Percentiles rank a stretch among this genome's conserved stretches.
These are phyloP conservation scores for Empidonax traillii DNA, from an alignment of 2,113 vertebrate species.

Conservation along the genomic window DNA sequence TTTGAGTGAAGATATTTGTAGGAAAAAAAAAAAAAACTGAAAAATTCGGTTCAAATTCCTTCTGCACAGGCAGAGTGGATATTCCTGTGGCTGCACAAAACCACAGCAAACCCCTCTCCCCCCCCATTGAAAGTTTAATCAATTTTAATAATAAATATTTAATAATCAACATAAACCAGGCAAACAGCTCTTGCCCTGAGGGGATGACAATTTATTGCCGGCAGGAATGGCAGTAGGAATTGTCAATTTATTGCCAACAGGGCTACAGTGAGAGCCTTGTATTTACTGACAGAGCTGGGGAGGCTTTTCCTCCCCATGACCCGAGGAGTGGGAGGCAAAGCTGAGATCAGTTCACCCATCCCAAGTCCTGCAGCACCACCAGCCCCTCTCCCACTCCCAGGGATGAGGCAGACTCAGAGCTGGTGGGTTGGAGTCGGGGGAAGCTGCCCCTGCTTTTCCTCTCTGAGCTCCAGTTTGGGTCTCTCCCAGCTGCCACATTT, in stretches of 20 bases:
- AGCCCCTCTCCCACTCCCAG: too few relatives aligned
- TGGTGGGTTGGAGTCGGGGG: too few relatives aligned
- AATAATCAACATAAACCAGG: background rate
- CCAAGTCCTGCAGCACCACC: too few relatives aligned
- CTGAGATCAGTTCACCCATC: too few relatives aligned
- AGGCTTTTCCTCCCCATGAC: too few relatives aligned
- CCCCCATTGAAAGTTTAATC: background rate
- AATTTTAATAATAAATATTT: background rate
- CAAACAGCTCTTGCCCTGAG: background rate
- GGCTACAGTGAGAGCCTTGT: fast-evolving
- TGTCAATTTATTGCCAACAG: background rate
- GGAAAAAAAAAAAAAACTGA: background rate
- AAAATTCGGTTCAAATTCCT: background rate
- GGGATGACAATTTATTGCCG: background rate
- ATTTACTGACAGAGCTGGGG: too few relatives aligned
- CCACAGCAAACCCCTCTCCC: background rate
- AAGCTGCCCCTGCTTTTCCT: background rate
- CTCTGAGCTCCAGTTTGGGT: background rate
- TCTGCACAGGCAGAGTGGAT: background rate
- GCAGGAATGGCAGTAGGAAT: fast-evolving
- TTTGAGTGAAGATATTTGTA: background rate
- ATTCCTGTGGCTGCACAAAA: background rate
- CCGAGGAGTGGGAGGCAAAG: too few relatives aligned
- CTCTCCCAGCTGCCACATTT: background rate
- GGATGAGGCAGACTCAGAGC: too few relatives aligned